Conservation (phyloP, 2,888 invertebrate species). For the Thereva unica region DNA sequence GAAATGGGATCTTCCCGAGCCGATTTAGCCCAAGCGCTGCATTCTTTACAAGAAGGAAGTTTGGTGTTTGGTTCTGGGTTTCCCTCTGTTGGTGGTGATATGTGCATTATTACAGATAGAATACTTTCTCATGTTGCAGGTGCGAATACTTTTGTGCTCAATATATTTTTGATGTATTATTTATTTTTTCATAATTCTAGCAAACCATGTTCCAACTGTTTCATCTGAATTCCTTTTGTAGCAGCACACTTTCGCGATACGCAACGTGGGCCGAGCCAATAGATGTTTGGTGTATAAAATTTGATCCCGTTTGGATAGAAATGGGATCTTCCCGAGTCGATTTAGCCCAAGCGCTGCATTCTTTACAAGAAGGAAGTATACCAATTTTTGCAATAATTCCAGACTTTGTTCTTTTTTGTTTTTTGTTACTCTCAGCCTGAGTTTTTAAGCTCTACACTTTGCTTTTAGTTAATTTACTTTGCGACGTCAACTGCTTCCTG, state of each 20-base stretch:
- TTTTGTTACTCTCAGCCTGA: too few relatives aligned
- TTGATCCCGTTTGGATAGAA: conserved; percentile 93
- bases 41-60: conserved; percentile 75
- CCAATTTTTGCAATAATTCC: too few relatives aligned
- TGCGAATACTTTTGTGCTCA: conserved; percentile 44
- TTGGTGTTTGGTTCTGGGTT: conserved; percentile 78
- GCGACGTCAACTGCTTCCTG: too few relatives aligned
- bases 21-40: conserved; percentile 78
- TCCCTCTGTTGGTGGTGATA: conserved; percentile 71
- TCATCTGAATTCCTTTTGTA: conserved; percentile 50
- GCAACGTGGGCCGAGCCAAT: conserved; percentile 82
- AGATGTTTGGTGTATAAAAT: conserved; percentile 83
- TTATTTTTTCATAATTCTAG: conserved; percentile 38
- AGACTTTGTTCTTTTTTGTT: too few relatives aligned
- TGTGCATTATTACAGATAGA: conserved; percentile 79
- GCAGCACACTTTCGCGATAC: conserved; percentile 58
- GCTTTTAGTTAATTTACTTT: too few relatives aligned
- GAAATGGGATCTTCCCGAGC: conserved; percentile 67
- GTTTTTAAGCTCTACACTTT: too few relatives aligned
- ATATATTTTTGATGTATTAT: not conserved
- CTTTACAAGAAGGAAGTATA: conserved; percentile 76
- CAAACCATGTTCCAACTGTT: conserved; percentile 54
- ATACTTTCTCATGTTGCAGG: conserved; percentile 75
- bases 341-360: conserved; percentile 77
- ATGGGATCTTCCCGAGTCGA: conserved; percentile 71